Base-by-base conservation (phyloP, 2,797 vertebrate genomes). In the Danio jaintianensis region DNA sequence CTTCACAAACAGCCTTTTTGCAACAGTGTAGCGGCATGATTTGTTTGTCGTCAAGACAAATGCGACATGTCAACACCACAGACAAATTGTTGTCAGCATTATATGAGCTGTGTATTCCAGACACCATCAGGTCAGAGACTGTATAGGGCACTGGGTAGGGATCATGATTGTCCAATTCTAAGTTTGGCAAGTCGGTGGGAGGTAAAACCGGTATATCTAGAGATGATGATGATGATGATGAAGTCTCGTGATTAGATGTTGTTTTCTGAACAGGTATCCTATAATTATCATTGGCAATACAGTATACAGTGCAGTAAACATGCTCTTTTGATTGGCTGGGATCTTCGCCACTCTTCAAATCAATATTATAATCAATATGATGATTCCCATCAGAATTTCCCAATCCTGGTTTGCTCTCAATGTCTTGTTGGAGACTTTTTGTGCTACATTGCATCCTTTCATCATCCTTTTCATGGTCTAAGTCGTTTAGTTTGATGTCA, bases 1-100 rank as follows among this genome's bases (percentile, higher is more conserved):
- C 97, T 73, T 96, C 96, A 85, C 98, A 99, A 87, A 98, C 96
- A 43, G 95, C 92, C 90, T 95, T 97, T 90, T 94, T 95, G 93
- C 98, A 99, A 93, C 97, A 99, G 81, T 94, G 93, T 84, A 98
- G 88, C 50, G 96, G 95, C 86, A 93, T 93, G 91, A 96, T 95
- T 84, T 93, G 91, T 89, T 95, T 96, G 74, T 93, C 92, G 82
- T 97, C 96, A 89, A 99, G 92, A 90, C 98, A 99, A 91, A 99
- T 95, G 78, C 96, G 95, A 89, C 98, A 99, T 82, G 91, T 91
- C 83, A 95, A 91, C 85, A 93, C 56, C 81, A 93, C 88, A 75
- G 92, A 87, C 73, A 91, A 89, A 80, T 84, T 91, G 58, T 88
- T 92, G 73, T 89, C 87, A 73, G 86, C 85, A 0, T 86, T 78